Conservation (phyloP, 2,888 invertebrate species). For the Epinotia demarniana region DNA sequence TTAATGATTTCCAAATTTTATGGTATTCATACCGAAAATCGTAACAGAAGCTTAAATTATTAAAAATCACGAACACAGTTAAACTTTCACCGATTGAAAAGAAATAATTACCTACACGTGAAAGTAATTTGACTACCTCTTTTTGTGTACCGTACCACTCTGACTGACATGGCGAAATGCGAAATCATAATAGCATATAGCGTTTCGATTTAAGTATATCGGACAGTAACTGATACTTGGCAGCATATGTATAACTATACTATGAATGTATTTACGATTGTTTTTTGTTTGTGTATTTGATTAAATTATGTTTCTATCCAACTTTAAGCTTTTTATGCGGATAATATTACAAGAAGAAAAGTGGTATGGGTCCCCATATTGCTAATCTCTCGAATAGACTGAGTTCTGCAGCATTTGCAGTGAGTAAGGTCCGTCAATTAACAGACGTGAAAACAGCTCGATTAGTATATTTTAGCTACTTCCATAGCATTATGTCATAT, state of each 20-base stretch:
- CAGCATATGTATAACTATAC: background rate
- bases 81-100: conserved; percentile 47
- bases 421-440: too few species aligned
- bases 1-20: background rate
- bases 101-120: conserved; percentile 43
- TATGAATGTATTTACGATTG: background rate
- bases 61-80: conserved; percentile 30
- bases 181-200: conserved; percentile 27
- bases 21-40: background rate
- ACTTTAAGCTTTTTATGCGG: too few species aligned
- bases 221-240: conserved; percentile 21
- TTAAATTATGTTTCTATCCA: background rate
- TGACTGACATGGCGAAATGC: conserved; percentile 21
- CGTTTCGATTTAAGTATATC: conserved; percentile 19
- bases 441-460: too few species aligned
- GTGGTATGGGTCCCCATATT: too few species aligned
- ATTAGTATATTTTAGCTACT: too few species aligned
- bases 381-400: too few species aligned
- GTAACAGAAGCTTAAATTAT: conserved; percentile 24
- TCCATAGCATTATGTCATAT: too few species aligned
- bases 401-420: too few species aligned
- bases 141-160: conserved; percentile 37
- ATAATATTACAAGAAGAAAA: too few species aligned
- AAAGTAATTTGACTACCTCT: conserved; percentile 42
- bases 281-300: background rate